phyloP scores from a whole-genome alignment of 2,113 vertebrate species.

The Oreochromis tanganicae region DNA sequence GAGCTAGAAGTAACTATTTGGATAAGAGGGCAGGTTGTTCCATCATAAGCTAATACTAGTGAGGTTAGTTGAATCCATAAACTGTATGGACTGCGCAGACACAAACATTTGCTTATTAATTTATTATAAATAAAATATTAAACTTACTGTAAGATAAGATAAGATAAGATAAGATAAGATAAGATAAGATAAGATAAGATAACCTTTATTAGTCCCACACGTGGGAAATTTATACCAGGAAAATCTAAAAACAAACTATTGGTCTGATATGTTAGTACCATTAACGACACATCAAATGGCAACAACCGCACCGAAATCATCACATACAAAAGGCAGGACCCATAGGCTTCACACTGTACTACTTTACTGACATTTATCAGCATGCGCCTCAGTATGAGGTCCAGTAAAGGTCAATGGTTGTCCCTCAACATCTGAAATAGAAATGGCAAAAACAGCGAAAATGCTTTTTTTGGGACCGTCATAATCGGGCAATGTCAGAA shows the following conservation, averaged over 20 bases:
- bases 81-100: background rate
- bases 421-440: background rate
- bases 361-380: background rate
- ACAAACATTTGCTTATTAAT: background rate
- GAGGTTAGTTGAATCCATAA: background rate
- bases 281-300: background rate
- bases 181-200: too few species aligned
- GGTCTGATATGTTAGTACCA: background rate
- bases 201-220: too few species aligned
- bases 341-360: background rate
- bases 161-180: too few species aligned
- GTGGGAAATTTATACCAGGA: background rate
- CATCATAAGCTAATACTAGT: background rate
- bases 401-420: background rate
- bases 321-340: background rate
- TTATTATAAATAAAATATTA: background rate
- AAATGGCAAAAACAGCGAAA: background rate
- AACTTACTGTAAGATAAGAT: background rate
- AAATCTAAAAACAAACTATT: background rate
- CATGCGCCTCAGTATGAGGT: background rate
- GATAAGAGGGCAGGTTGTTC: background rate
- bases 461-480: background rate
- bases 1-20: background rate
- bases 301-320: background rate
- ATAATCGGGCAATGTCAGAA: background rate